A percentile compares a stretch with the other conserved stretches of the same genome.
Evolutionary conservation across 2,888 invertebrate species (phyloP).

Genomic region (Aspidiotus rigidus): DNA sequence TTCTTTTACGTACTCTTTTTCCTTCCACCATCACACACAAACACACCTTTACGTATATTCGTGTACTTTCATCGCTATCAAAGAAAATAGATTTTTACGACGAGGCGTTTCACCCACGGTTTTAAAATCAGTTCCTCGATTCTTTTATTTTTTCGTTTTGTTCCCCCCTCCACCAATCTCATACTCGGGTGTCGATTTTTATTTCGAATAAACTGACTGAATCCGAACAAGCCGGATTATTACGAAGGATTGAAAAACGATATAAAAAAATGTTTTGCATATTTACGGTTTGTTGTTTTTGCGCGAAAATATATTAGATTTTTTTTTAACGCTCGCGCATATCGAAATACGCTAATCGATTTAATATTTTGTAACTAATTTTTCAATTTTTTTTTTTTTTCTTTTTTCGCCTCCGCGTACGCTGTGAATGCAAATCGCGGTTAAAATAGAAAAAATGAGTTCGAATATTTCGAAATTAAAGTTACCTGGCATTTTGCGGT

Average conservation of each 20-base stretch:
- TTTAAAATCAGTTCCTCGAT: neutral
- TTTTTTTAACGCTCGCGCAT: no score
- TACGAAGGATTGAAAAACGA: neutral
- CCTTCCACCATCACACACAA: neutral
- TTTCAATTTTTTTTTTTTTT: no score
- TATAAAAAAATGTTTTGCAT: neutral
- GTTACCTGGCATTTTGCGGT: conserved; percentile 73
- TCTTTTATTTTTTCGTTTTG: no score
- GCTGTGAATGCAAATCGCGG: no score
- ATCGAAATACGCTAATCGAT: no score
- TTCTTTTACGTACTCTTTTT: neutral
- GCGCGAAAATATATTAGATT: no score
- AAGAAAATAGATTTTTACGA: neutral
- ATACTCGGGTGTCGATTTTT: neutral
- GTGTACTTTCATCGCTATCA: neutral
- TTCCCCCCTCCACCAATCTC: no score
- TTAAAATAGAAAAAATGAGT: no score
- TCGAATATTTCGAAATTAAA: no score
- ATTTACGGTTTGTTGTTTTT: conserved; percentile 3
- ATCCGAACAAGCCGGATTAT: conserved; percentile 4
- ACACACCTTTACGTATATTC: neutral
- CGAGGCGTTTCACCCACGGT: neutral
- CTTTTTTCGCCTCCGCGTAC: no score
- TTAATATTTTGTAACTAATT: no score
- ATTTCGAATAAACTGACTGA: neutral